Conservation (phyloP, 35 echinoderm and acorn worm genomes). For the Anneissia japonica region DNA sequence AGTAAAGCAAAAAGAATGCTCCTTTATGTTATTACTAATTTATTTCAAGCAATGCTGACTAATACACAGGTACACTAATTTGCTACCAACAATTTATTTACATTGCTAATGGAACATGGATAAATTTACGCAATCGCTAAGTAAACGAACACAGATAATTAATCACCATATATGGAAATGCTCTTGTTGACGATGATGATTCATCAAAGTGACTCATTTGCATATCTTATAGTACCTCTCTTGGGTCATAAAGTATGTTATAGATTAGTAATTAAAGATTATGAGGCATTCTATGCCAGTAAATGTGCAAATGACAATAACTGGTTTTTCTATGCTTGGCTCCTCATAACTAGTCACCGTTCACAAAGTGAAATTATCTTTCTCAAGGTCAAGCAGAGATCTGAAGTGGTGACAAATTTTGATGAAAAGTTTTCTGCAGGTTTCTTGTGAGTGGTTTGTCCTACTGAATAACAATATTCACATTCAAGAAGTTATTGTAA, state of each 20-base stretch:
- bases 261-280: too few species aligned
- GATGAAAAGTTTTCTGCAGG: too few species aligned
- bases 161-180: background rate
- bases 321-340: background rate
- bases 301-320: background rate
- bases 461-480: too few species aligned
- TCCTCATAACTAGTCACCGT: too few species aligned
- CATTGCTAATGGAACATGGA: background rate
- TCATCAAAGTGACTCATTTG: background rate
- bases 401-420: too few species aligned
- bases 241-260: background rate
- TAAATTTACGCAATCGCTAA: background rate
- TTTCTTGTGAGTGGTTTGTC: too few species aligned
- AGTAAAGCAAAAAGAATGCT: too few species aligned
- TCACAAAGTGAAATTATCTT: too few species aligned
- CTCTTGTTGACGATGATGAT: background rate
- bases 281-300: background rate
- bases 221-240: background rate
- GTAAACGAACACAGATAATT: background rate
- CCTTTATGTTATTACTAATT: background rate
- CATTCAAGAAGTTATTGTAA: too few species aligned
- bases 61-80: background rate
- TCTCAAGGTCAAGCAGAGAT: background rate
- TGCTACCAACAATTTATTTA: background rate
- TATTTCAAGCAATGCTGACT: background rate